phyloP scores from a whole-genome alignment of 2,888 invertebrate genomes.

The Andrena bicolor region DNA sequence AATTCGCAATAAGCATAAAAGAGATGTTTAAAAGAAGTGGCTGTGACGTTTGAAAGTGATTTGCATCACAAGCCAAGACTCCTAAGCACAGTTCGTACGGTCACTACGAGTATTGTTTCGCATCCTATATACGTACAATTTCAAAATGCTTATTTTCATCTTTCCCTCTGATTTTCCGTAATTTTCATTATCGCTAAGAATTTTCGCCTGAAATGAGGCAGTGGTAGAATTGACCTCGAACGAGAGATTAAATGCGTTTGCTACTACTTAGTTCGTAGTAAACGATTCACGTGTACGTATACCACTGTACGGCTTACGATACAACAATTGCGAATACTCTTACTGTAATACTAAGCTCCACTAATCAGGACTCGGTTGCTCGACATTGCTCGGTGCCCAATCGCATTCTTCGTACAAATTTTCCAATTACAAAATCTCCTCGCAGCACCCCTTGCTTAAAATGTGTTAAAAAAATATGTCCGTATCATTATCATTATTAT shows the following conservation, averaged over 20 bases:
- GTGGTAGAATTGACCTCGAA: neutral
- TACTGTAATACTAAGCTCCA: constrained; percentile 28
- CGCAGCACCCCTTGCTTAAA: constrained; percentile 46
- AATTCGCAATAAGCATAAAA: constrained; percentile 23
- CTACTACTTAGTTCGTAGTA: no score
- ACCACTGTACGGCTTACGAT: neutral
- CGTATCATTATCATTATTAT: constrained; percentile 36
- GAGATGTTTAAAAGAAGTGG: constrained; percentile 29
- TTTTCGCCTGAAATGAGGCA: constrained; percentile 5
- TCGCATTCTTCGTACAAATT: constrained; percentile 22
- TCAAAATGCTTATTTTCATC: neutral
- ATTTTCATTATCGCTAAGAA: constrained; percentile 11
- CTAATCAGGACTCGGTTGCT: constrained; percentile 13
- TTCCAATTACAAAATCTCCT: constrained; percentile 19
- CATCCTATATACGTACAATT: neutral
- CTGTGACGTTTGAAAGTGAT: constrained; percentile 31
- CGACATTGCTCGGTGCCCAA: neutral
- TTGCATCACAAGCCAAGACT: neutral
- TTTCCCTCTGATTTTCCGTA: neutral
- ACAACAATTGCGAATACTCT: constrained; percentile 23
- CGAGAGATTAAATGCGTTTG: neutral
- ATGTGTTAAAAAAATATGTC: constrained; percentile 49
- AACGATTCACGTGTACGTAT: neutral
- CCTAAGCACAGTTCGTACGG: constrained; percentile 4
- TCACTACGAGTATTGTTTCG: neutral